phyloP scores from a whole-genome alignment of 2,888 invertebrate genomes.

The Graphium colonna region DNA sequence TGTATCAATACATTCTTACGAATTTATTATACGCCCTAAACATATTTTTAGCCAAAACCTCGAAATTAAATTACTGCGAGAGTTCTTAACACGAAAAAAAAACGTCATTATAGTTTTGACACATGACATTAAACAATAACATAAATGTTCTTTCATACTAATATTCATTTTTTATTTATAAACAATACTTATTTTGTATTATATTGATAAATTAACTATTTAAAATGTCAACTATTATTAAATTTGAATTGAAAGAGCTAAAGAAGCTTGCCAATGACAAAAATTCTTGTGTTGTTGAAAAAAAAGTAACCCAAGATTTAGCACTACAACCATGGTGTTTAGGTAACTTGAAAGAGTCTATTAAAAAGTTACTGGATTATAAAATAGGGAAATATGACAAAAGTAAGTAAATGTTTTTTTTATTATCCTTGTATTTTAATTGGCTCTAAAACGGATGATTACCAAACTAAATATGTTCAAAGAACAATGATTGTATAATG shows the following conservation, averaged over 20 bases:
- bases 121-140: conserved; percentile 6
- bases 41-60: no score
- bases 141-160: not conserved
- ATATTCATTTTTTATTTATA: no score
- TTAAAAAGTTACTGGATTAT: conserved; percentile 79
- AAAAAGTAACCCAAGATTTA: conserved; percentile 77
- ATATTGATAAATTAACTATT: conserved; percentile 11
- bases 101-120: not conserved
- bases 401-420: conserved; percentile 64
- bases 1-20: no score
- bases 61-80: no score
- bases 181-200: conserved; percentile 15
- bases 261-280: conserved; percentile 74
- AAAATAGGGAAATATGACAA: conserved; percentile 81
- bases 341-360: conserved; percentile 77
- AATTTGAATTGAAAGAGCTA: conserved; percentile 77
- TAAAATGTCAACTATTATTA: conserved; percentile 70
- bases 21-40: no score
- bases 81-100: no score
- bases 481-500: no score
- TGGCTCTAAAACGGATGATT: no score
- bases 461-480: no score
- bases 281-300: conserved; percentile 79
- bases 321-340: conserved; percentile 83
- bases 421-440: no score